Evolutionary conservation across 1,140 invertebrate species (phyloP).

Genomic region (Hyles euphorbiae): DNA sequence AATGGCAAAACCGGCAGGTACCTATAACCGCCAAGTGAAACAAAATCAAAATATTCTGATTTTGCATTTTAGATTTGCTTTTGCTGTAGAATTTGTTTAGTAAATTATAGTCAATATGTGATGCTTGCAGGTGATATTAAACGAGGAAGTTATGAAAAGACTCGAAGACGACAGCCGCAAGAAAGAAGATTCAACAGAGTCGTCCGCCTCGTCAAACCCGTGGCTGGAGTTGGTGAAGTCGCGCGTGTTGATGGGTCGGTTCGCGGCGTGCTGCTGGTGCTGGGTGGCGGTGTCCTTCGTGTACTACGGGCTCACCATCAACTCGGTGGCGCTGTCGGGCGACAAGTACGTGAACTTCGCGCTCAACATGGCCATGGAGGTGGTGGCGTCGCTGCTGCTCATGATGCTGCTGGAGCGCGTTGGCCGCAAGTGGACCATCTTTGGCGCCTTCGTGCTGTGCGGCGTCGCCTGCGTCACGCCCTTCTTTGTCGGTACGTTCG

Average conservation of each 20-base stretch:
- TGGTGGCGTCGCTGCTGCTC: constrained; percentile 82
- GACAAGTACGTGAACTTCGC: constrained; percentile 83
- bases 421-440: constrained; percentile 79
- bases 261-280: constrained; percentile 80
- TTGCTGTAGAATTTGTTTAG: no score
- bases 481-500: constrained; percentile 52
- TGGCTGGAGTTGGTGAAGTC: constrained; percentile 76
- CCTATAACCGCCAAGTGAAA: no score
- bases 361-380: constrained; percentile 81
- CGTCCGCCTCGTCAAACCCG: constrained; percentile 28
- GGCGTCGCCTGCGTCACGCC: constrained; percentile 68
- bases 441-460: constrained; percentile 78
- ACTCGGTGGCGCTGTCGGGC: constrained; percentile 84
- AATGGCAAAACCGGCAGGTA: no score
- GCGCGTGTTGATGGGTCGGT: constrained; percentile 76
- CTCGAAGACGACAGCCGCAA: neutral
- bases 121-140: constrained; percentile 28
- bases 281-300: constrained; percentile 84
- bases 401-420: constrained; percentile 79
- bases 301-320: constrained; percentile 89
- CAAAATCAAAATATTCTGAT: no score
- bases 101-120: no score
- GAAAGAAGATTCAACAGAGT: constrained; percentile 14
- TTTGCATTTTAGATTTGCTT: no score
- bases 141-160: constrained; percentile 33